These are phyloP conservation scores for Melanerpes aurifrons DNA, from an alignment of 2,113 vertebrate species.

Conservation along the genomic window DNA sequence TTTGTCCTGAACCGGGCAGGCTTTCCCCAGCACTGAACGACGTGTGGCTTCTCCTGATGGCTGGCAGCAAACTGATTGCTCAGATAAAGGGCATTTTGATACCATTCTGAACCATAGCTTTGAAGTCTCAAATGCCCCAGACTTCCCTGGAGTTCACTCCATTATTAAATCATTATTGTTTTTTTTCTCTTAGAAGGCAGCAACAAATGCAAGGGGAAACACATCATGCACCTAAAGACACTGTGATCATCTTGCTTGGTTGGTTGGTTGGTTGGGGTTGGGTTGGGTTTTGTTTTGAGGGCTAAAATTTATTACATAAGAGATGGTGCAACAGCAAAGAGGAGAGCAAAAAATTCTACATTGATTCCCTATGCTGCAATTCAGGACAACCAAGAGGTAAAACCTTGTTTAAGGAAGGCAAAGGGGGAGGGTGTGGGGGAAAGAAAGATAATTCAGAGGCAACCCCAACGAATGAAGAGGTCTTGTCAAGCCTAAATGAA, in stretches of 20 bases:
- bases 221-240: constrained; percentile 32
- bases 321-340: constrained; percentile 42
- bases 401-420: constrained; percentile 37
- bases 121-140: background rate
- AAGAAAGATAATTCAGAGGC: background rate
- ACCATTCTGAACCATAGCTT: background rate
- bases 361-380: constrained; percentile 42
- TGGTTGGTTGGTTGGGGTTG: too few relatives aligned
- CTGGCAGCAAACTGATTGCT: background rate
- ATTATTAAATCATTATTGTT: background rate
- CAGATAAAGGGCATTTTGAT: background rate
- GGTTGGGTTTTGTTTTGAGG: background rate
- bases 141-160: background rate
- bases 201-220: background rate
- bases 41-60: background rate
- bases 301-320: constrained; percentile 76
- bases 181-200: background rate
- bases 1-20: background rate
- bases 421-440: background rate
- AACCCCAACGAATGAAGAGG: background rate
- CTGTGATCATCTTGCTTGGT: background rate
- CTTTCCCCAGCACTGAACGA: background rate
- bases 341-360: constrained; percentile 63
- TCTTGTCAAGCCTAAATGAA: constrained; percentile 25
- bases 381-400: constrained; percentile 54